Conservation (phyloP, 2,888 invertebrate genomes). For the Melieria picta region DNA sequence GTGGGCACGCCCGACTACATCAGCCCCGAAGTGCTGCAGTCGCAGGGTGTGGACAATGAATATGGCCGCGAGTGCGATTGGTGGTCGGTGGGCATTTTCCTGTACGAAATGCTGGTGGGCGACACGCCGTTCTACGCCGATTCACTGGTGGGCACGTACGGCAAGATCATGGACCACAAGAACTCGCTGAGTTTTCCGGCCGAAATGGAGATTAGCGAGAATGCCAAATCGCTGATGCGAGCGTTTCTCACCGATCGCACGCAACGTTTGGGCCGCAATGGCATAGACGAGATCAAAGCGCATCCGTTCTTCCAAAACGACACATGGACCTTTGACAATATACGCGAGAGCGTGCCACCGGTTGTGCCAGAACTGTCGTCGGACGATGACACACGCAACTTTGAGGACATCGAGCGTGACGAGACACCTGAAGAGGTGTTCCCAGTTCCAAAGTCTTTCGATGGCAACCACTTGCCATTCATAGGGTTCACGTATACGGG, state of each 20-base stretch:
- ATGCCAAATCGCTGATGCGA: conserved; percentile 88
- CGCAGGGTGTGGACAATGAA: conserved; percentile 94
- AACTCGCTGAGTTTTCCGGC: conserved; percentile 95
- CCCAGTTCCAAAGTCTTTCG: conserved; percentile 96
- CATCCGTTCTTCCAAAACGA: conserved; percentile 97
- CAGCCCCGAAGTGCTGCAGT: conserved; percentile 97
- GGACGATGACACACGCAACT: conserved; percentile 98
- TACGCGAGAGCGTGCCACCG: conserved; percentile 93
- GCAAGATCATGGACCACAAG: conserved; percentile 99
- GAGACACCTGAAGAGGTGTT: conserved; percentile 93
- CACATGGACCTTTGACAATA: conserved; percentile 97
- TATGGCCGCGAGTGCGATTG: conserved; percentile 99
- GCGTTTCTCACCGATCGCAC: conserved; percentile 93
- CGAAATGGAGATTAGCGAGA: conserved; percentile 91
- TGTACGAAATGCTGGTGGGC: conserved; percentile 98
- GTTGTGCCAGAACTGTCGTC: conserved; percentile 95
- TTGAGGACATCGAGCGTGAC: conserved; percentile 96
- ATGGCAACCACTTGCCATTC: conserved; percentile 98
- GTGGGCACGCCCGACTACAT: conserved; percentile 99
- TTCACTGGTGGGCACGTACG: conserved; percentile 96
- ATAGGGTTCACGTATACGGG: conserved; percentile 97
- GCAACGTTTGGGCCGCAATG: conserved; percentile 88
- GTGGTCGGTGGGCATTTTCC: conserved; percentile 99
- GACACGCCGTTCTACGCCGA: conserved; percentile 99
- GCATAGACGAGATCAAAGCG: conserved; percentile 92